A percentile compares a stretch with the other conserved stretches of the same genome.
Evolutionary conservation across 2,888 invertebrate genomes (phyloP).

Genomic region (Drosophila barbarae): DNA sequence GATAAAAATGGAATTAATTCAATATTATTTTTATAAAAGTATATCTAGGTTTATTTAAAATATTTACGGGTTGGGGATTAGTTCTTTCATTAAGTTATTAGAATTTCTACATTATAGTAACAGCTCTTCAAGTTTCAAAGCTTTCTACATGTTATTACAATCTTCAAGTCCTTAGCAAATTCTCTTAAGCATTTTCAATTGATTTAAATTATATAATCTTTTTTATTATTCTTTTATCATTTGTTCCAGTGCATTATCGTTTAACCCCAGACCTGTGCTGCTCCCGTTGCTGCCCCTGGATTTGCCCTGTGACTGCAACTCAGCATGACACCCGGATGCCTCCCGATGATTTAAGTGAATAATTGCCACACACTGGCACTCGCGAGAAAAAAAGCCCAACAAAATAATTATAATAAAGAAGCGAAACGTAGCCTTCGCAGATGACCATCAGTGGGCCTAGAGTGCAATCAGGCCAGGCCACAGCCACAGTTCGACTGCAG

Average conservation of each 20-base stretch:
- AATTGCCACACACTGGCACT: slow-evolving; percentile 58
- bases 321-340: slow-evolving; percentile 65
- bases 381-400: slow-evolving; percentile 32
- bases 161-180: too few relatives aligned
- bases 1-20: neutral
- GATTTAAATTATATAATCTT: neutral
- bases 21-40: neutral
- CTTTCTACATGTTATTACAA: neutral
- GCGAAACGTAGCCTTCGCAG: slow-evolving; percentile 17
- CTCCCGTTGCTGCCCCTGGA: slow-evolving; percentile 48
- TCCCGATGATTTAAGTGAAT: slow-evolving; percentile 74
- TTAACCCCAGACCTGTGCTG: slow-evolving; percentile 39
- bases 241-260: slow-evolving; percentile 41
- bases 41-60: too few relatives aligned
- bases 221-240: neutral
- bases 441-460: slow-evolving; percentile 59
- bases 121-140: too few relatives aligned
- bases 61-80: too few relatives aligned
- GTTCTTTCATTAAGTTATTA: too few relatives aligned
- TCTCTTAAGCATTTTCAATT: neutral
- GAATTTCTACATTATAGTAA: too few relatives aligned
- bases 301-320: slow-evolving; percentile 54
- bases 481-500: slow-evolving; percentile 21
- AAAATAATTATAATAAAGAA: slow-evolving; percentile 43
- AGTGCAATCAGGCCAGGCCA: slow-evolving; percentile 67